phyloP scores from a whole-genome alignment of 2,888 invertebrate species.

The Drosophila neonasuta region DNA sequence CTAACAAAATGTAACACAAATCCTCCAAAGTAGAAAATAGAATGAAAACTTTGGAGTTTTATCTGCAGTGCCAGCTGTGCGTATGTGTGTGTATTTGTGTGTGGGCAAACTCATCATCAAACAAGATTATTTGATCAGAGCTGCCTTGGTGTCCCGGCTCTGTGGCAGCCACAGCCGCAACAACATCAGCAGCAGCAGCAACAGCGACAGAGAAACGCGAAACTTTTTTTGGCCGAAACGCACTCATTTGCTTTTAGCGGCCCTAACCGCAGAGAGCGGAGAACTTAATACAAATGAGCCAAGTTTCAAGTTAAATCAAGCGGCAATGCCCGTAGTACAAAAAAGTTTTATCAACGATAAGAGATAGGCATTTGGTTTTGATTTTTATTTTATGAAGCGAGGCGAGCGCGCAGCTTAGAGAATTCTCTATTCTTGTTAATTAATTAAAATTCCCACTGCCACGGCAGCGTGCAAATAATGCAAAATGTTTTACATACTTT shows the following conservation, averaged over 20 bases:
- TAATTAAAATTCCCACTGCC: slow-evolving; percentile 5
- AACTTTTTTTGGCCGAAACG: slow-evolving; percentile 62
- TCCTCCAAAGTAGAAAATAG: slow-evolving; percentile 75
- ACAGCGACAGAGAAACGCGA: slow-evolving; percentile 19
- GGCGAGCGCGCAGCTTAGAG: slow-evolving; percentile 4
- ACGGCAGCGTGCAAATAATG: background rate
- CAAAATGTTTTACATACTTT: slow-evolving; percentile 2
- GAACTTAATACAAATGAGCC: slow-evolving; percentile 77
- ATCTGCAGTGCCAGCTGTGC: slow-evolving; percentile 56
- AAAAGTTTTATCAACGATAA: slow-evolving; percentile 18
- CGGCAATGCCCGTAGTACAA: slow-evolving; percentile 49
- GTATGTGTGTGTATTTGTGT: slow-evolving; percentile 35
- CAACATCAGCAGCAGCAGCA: slow-evolving; percentile 8
- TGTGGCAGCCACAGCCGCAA: slow-evolving; percentile 16
- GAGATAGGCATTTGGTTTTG: slow-evolving; percentile 61
- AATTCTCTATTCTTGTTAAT: slow-evolving; percentile 20
- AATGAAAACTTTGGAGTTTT: slow-evolving; percentile 72
- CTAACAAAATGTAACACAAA: slow-evolving; percentile 71
- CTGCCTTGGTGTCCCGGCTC: slow-evolving; percentile 34
- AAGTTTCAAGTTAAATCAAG: slow-evolving; percentile 76
- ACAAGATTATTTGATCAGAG: slow-evolving; percentile 77
- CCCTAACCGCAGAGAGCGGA: slow-evolving; percentile 51
- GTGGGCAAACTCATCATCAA: slow-evolving; percentile 73
- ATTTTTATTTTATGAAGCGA: slow-evolving; percentile 61
- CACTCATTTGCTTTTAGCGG: slow-evolving; percentile 74